Conservation (phyloP, 2,113 vertebrate genomes). For the Melanostigma gelatinosum region DNA sequence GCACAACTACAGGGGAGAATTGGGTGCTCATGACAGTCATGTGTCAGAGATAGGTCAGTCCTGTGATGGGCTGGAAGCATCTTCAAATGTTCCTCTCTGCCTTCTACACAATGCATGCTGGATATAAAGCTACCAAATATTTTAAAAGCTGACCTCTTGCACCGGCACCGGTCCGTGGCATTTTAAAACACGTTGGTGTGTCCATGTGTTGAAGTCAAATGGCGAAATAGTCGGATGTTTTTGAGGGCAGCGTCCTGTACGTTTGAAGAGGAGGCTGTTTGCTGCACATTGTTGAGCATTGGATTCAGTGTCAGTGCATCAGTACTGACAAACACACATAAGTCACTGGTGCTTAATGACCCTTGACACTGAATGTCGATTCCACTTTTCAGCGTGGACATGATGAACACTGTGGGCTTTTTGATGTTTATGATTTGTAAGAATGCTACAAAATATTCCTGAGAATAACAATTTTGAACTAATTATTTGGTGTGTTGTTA, state of each 20-base stretch:
- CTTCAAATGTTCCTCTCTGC: not conserved
- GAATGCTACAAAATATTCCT: not conserved
- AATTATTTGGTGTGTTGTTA: not conserved
- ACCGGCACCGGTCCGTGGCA: not conserved
- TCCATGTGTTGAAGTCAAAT: not conserved
- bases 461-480: not conserved
- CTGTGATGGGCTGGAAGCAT: not conserved
- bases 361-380: conserved; percentile 3
- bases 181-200: not conserved
- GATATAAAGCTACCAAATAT: not conserved
- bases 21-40: not conserved
- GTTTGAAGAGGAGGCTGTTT: not conserved
- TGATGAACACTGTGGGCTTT: not conserved
- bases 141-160: not conserved
- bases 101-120: not conserved
- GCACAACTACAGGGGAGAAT: not conserved
- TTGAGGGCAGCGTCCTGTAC: not conserved
- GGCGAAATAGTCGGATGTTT: not conserved
- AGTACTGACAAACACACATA: conserved; percentile 11
- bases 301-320: conserved; percentile 3
- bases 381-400: not conserved
- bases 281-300: conserved; percentile 11
- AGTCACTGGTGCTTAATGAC: conserved; percentile 32
- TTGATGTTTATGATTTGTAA: not conserved
- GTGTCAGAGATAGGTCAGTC: not conserved